Conservation (phyloP, 2,113 vertebrate genomes). For the Oophaga pumilio region DNA sequence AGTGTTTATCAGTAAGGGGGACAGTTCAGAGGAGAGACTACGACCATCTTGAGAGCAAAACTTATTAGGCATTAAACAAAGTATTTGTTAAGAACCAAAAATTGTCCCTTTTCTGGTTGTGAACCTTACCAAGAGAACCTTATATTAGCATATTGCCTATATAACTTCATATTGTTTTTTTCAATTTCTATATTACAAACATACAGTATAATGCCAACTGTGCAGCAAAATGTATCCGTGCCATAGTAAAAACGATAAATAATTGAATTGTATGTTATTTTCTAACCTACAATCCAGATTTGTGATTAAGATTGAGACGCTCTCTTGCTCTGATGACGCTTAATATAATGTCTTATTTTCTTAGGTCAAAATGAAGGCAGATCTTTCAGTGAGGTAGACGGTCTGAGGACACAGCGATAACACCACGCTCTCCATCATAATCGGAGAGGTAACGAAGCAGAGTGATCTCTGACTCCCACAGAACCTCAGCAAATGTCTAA, state of each 20-base stretch:
- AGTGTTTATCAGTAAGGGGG: not conserved
- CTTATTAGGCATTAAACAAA: not conserved
- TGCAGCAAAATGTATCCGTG: not conserved
- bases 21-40: not conserved
- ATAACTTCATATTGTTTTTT: too few species aligned
- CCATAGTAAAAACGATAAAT: not conserved
- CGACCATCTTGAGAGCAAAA: not conserved
- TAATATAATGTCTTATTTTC: not conserved
- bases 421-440: slow-evolving; percentile 27
- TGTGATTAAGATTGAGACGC: not conserved
- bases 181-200: too few species aligned
- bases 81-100: not conserved
- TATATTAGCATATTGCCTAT: too few species aligned
- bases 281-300: not conserved
- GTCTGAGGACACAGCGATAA: not conserved
- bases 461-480: not conserved
- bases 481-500: not conserved
- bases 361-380: not conserved
- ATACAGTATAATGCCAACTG: not conserved
- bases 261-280: not conserved
- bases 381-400: not conserved
- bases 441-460: not conserved
- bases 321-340: not conserved
- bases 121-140: too few species aligned
- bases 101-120: not conserved